These are phyloP conservation scores for Xylophagus ater DNA, from an alignment of 2,888 invertebrate species.

Conservation along the genomic window DNA sequence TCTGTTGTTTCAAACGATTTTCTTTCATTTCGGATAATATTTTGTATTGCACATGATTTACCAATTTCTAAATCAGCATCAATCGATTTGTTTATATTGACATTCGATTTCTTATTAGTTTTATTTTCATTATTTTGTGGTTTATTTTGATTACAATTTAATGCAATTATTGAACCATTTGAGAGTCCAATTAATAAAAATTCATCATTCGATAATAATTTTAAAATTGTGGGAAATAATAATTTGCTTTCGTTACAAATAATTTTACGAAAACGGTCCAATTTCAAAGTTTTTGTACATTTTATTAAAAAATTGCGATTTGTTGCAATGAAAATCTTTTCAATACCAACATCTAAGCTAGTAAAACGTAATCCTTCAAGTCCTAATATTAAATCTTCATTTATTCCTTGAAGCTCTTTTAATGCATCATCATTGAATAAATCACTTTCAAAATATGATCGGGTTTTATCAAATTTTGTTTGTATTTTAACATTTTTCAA, in stretches of 20 bases:
- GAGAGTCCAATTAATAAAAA: constrained; percentile 34
- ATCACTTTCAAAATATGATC: constrained; percentile 33
- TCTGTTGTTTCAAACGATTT: constrained; percentile 22
- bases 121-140: background rate
- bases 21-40: constrained; percentile 34
- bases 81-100: background rate
- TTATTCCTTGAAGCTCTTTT: constrained; percentile 30
- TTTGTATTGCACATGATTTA: constrained; percentile 39
- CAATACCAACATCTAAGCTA: constrained; percentile 28
- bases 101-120: background rate
- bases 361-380: constrained; percentile 33
- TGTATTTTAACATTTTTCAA: constrained; percentile 23
- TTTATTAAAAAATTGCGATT: constrained; percentile 34
- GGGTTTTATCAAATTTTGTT: constrained; percentile 33
- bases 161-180: constrained; percentile 34
- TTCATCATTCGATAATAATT: constrained; percentile 29
- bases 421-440: constrained; percentile 34
- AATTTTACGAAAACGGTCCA: constrained; percentile 30
- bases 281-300: constrained; percentile 31
- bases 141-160: constrained; percentile 29
- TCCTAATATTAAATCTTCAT: constrained; percentile 19
- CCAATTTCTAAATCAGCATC: constrained; percentile 24
- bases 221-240: constrained; percentile 32
- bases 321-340: constrained; percentile 26
- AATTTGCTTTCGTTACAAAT: constrained; percentile 30